Percentiles rank a stretch among this genome's conserved stretches.
Conservation (phyloP, 92 coral and sea anemone species). For the Phenganax stokvisi region DNA sequence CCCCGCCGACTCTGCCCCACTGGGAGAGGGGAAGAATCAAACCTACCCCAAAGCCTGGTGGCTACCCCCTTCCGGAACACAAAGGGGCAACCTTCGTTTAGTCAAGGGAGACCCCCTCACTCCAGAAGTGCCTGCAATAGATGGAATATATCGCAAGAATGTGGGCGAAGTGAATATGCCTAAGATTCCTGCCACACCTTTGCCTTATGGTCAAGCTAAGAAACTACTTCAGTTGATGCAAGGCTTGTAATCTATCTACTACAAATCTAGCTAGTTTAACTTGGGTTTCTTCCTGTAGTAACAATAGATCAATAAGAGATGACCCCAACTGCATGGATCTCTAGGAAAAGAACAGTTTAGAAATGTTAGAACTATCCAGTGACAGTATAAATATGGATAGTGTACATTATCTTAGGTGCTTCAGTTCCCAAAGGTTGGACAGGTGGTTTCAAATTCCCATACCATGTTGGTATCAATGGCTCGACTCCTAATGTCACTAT, state of each 20-base stretch:
- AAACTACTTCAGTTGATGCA: constrained; percentile 53
- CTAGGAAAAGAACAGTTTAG: too few relatives aligned
- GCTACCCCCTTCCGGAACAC: constrained; percentile 85
- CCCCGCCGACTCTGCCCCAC: constrained; percentile 54
- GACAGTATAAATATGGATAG: background rate
- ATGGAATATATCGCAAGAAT: constrained; percentile 59
- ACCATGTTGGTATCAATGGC: background rate
- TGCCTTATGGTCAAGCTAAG: constrained; percentile 65
- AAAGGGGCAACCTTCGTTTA: constrained; percentile 62
- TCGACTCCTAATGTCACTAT: constrained; percentile 14
- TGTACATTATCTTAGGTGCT: constrained; percentile 17
- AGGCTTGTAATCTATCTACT: background rate
- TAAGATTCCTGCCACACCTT: constrained; percentile 68
- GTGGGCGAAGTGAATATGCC: constrained; percentile 51
- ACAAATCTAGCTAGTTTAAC: too few relatives aligned
- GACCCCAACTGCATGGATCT: too few relatives aligned
- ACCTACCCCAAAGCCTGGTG: constrained; percentile 85
- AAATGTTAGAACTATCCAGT: too few relatives aligned
- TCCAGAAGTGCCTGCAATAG: constrained; percentile 74
- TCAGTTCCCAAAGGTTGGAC: constrained; percentile 73
- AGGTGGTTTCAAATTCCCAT: constrained; percentile 52
- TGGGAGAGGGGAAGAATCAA: constrained; percentile 43
- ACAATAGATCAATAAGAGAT: too few relatives aligned
- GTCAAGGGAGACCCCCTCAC: constrained; percentile 70
- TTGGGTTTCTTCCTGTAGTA: too few relatives aligned